phyloP scores from a whole-genome alignment of 1,140 invertebrate genomes.

The Sipha flava region DNA sequence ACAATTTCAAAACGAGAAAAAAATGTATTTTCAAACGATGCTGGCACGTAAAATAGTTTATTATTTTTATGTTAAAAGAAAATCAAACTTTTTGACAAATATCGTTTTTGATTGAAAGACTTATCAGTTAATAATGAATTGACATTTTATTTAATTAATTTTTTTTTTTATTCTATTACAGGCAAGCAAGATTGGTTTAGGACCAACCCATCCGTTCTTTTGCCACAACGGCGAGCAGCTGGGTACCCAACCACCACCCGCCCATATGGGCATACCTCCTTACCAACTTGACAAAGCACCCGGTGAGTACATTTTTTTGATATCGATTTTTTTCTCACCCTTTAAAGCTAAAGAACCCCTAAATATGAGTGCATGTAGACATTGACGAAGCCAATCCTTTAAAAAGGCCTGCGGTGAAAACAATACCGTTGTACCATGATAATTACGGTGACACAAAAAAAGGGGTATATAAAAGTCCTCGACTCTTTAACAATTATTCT shows the following conservation, averaged over 20 bases:
- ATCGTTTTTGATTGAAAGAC: background rate
- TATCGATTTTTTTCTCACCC: slow-evolving; percentile 27
- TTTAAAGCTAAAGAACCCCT: slow-evolving; percentile 25
- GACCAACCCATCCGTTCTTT: slow-evolving; percentile 65
- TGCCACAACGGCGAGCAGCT: slow-evolving; percentile 77
- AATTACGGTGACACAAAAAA: slow-evolving; percentile 31
- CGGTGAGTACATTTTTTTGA: slow-evolving; percentile 50
- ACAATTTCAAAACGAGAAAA: background rate
- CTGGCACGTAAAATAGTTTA: slow-evolving; percentile 12
- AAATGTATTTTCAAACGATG: slow-evolving; percentile 17
- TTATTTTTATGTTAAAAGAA: background rate
- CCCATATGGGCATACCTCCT: slow-evolving; percentile 93
- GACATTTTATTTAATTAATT: background rate
- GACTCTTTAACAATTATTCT: slow-evolving; percentile 31
- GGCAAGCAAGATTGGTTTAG: slow-evolving; percentile 83
- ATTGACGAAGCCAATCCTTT: slow-evolving; percentile 31
- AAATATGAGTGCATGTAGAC: slow-evolving; percentile 21
- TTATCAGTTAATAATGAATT: background rate
- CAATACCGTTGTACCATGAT: slow-evolving; percentile 26
- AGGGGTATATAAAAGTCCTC: slow-evolving; percentile 14
- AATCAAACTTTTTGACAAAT: background rate
- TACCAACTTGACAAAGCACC: slow-evolving; percentile 74
- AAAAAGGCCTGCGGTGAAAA: slow-evolving; percentile 31
- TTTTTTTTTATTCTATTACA: slow-evolving; percentile 51
- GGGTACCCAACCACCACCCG: slow-evolving; percentile 83